phyloP scores from a whole-genome alignment of 2,797 vertebrate genomes.

The Amazonetta brasiliensis region DNA sequence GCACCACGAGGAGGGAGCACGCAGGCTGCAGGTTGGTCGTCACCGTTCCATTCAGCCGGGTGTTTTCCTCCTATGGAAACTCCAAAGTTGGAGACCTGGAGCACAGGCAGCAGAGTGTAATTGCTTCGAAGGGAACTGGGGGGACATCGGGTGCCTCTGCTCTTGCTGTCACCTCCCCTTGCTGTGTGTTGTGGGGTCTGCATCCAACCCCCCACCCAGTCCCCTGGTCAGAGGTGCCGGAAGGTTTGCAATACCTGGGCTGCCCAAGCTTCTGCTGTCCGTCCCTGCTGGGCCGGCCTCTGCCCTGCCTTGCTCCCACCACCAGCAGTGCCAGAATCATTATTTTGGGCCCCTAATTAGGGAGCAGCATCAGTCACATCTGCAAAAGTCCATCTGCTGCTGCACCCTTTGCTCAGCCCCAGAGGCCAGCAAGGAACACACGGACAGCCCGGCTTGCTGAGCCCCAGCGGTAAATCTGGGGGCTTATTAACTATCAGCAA shows the following conservation, averaged over 20 bases:
- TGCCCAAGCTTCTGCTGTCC: neutral
- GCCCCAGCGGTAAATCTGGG: neutral
- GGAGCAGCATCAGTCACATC: neutral
- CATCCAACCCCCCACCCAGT: neutral
- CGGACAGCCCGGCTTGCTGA: neutral
- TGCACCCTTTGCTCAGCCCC: neutral
- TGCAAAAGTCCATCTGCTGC: neutral
- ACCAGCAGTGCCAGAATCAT: fast-evolving
- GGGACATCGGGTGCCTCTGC: too few species aligned
- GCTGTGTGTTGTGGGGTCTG: too few species aligned
- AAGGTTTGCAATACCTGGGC: neutral
- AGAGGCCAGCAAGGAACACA: fast-evolving
- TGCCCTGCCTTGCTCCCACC: neutral
- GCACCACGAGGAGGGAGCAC: neutral
- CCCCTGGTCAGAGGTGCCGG: fast-evolving
- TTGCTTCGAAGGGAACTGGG: too few species aligned
- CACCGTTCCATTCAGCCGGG: neutral
- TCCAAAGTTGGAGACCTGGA: neutral
- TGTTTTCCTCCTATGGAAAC: neutral
- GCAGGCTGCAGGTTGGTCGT: neutral
- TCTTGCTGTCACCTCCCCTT: too few species aligned
- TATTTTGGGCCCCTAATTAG: neutral
- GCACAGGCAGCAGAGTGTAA: too few species aligned
- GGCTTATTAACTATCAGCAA: neutral
- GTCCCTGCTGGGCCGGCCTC: neutral